Conservation (phyloP, 2,797 vertebrate species). For the Sebastes diaconus region DNA sequence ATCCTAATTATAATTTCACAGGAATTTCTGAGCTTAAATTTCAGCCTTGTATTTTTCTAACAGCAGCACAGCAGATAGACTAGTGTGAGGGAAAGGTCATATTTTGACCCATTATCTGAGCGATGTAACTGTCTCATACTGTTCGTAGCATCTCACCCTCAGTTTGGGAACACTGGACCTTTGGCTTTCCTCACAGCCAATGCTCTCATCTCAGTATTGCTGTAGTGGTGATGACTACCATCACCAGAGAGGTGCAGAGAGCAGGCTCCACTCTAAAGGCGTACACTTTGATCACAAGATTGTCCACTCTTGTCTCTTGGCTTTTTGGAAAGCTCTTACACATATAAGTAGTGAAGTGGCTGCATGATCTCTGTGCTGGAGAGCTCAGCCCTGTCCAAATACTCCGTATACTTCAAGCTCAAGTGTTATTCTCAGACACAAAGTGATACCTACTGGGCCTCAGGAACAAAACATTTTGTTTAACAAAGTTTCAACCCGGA, state of each 20-base stretch:
- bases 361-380: conserved; percentile 42
- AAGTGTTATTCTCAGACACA: conserved; percentile 45
- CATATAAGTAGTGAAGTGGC: conserved; percentile 54
- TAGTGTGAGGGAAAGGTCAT: neutral
- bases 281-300: conserved; percentile 52
- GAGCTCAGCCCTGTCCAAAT: conserved; percentile 37
- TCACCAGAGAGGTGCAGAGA: conserved; percentile 41
- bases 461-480: neutral
- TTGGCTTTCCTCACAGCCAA: conserved; percentile 9
- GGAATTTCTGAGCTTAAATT: neutral
- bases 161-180: neutral
- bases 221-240: conserved; percentile 6
- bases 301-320: conserved; percentile 24
- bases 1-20: neutral
- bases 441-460: conserved; percentile 18
- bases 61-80: neutral
- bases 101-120: neutral
- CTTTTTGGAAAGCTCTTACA: conserved; percentile 47
- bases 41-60: neutral
- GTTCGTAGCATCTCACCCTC: neutral
- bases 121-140: neutral
- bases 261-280: conserved; percentile 21
- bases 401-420: conserved; percentile 29
- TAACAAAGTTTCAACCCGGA: neutral
- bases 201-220: conserved; percentile 26